These are phyloP conservation scores for Conus ventricosus DNA, from an alignment of 1,140 invertebrate species.

Conservation along the genomic window DNA sequence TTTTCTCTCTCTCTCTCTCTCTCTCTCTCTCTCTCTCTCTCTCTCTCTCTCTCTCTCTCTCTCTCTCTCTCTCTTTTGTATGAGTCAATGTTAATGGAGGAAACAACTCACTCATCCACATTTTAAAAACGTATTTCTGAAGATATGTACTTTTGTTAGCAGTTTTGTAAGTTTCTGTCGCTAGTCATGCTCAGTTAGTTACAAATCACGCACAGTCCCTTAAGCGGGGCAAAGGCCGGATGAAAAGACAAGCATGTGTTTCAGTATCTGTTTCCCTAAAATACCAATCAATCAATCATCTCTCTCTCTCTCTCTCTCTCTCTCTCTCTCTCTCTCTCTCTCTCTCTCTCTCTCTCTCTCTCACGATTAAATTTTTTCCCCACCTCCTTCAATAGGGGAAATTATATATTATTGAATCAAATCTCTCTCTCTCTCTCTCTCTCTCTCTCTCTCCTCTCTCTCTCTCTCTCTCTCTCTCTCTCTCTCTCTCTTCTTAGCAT, in stretches of 20 bases:
- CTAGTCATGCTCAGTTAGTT: too few relatives aligned
- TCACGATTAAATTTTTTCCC: not conserved
- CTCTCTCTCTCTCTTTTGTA: slow-evolving; percentile 32
- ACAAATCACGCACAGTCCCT: too few relatives aligned
- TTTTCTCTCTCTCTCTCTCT: slow-evolving; percentile 39
- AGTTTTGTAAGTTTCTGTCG: too few relatives aligned
- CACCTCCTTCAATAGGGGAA: not conserved
- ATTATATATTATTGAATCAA: not conserved
- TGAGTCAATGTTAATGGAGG: too few relatives aligned
- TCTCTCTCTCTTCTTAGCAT: too few relatives aligned
- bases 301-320: slow-evolving; percentile 2
- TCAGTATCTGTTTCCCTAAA: too few relatives aligned
- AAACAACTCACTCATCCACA: too few relatives aligned
- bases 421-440: not conserved
- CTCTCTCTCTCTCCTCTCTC: not conserved
- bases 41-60: slow-evolving; percentile 41
- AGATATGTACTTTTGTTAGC: too few relatives aligned
- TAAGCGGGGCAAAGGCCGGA: too few relatives aligned
- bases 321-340: slow-evolving; percentile 17
- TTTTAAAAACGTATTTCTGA: too few relatives aligned
- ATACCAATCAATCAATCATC: not conserved
- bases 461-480: not conserved
- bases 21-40: slow-evolving; percentile 46
- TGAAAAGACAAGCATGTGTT: too few relatives aligned
- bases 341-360: not conserved